Conservation (phyloP, 2,888 invertebrate genomes). For the Ormia ochracea region DNA sequence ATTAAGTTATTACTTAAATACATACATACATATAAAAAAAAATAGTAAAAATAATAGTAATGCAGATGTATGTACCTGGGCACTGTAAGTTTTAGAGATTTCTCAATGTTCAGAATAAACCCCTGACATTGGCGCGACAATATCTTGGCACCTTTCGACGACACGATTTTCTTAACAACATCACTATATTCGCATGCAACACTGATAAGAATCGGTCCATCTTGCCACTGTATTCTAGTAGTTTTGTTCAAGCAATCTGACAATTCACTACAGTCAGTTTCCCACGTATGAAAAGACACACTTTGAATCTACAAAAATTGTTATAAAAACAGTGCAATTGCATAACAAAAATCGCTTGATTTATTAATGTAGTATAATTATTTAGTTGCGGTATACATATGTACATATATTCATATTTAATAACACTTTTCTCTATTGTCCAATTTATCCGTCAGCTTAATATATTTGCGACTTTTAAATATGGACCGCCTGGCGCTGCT, state of each 20-base stretch:
- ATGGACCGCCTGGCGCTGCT: too few relatives aligned
- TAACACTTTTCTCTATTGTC: too few relatives aligned
- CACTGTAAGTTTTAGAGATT: conserved; percentile 59
- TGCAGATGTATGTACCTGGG: conserved; percentile 60
- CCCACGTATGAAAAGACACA: conserved; percentile 71
- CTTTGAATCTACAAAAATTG: conserved; percentile 66
- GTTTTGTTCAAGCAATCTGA: conserved; percentile 69
- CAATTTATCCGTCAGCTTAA: too few relatives aligned
- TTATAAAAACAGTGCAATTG: too few relatives aligned
- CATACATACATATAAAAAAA: too few relatives aligned
- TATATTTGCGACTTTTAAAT: too few relatives aligned
- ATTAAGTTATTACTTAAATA: not conserved
- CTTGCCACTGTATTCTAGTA: conserved; percentile 68
- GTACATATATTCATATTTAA: too few relatives aligned
- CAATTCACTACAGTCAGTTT: conserved; percentile 66
- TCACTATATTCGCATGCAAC: conserved; percentile 65
- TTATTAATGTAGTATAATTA: too few relatives aligned
- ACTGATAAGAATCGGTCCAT: conserved; percentile 69
- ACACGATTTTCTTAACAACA: conserved; percentile 65
- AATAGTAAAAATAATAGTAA: too few relatives aligned
- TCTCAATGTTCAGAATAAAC: conserved; percentile 64
- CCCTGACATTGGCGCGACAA: conserved; percentile 68
- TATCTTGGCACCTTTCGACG: conserved; percentile 61
- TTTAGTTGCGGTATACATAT: too few relatives aligned
- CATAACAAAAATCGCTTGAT: too few relatives aligned